Evolutionary conservation across 2,797 vertebrate genomes (phyloP).

Genomic region (Acrossocheilus fasciatus): DNA sequence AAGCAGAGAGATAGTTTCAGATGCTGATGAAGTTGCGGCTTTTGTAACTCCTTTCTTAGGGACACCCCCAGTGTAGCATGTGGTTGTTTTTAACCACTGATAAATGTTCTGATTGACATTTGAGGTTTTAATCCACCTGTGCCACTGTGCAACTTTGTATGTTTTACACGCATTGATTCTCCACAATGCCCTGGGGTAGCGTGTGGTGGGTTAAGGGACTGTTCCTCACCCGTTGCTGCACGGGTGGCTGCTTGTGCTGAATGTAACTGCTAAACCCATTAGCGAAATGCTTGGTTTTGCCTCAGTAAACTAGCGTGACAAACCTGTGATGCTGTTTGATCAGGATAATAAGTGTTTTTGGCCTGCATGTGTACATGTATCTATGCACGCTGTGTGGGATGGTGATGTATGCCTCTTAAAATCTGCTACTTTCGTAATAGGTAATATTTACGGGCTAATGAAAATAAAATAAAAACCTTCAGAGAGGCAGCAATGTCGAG

Average conservation of each 20-base stretch:
- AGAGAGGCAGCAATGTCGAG: conserved; percentile 1
- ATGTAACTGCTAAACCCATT: conserved; percentile 47
- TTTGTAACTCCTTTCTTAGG: background rate
- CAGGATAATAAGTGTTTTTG: conserved; percentile 10
- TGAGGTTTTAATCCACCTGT: conserved; percentile 14
- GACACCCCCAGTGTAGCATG: background rate
- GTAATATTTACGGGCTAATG: conserved; percentile 44
- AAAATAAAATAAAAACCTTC: conserved; percentile 12
- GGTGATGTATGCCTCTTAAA: conserved; percentile 43
- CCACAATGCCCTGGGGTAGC: background rate
- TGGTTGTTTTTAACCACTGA: conserved; percentile 3
- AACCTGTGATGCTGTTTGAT: conserved; percentile 39
- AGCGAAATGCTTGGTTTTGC: conserved; percentile 31
- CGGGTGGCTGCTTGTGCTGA: conserved; percentile 11
- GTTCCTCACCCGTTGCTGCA: conserved; percentile 27
- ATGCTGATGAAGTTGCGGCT: conserved; percentile 26
- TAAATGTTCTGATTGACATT: background rate
- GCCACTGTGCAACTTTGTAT: background rate
- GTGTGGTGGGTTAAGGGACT: background rate
- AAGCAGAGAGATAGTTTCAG: background rate
- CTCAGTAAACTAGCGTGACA: conserved; percentile 33
- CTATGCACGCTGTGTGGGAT: conserved; percentile 1
- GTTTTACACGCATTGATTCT: background rate
- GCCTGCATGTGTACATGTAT: conserved; percentile 13
- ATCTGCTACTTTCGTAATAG: conserved; percentile 48